These are phyloP conservation scores for Pangasius sanitwongsei DNA, from an alignment of 2,797 vertebrate genomes.

Conservation along the genomic window DNA sequence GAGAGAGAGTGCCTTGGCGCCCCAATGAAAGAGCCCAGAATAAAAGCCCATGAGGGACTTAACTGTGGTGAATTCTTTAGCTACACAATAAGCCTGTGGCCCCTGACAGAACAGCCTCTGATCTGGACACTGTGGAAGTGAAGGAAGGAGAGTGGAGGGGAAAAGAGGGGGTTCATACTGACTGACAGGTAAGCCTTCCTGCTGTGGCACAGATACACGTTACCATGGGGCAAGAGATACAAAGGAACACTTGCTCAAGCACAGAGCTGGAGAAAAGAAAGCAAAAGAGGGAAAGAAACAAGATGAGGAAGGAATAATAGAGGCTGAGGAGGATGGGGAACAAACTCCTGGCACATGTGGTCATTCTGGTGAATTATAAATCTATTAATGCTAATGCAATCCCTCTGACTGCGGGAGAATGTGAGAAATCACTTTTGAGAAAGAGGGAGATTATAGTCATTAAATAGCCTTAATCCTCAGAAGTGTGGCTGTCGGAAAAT, in stretches of 20 bases:
- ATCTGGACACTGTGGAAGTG: constrained; percentile 57
- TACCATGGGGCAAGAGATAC: constrained; percentile 52
- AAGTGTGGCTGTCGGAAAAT: constrained; percentile 89
- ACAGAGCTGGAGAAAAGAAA: constrained; percentile 45
- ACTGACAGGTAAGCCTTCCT: constrained; percentile 60
- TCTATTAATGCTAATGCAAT: constrained; percentile 74
- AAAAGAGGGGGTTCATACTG: constrained; percentile 26
- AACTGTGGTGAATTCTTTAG: constrained; percentile 60
- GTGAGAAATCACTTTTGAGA: constrained; percentile 84
- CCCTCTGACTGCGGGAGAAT: constrained; percentile 77
- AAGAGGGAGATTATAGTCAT: constrained; percentile 89
- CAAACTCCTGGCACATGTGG: constrained; percentile 64
- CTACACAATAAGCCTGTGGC: constrained; percentile 62
- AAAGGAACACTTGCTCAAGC: constrained; percentile 57
- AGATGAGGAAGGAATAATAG: constrained; percentile 47
- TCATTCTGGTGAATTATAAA: constrained; percentile 64
- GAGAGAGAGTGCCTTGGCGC: constrained; percentile 45
- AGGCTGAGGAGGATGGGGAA: constrained; percentile 36
- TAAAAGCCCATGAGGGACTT: constrained; percentile 57
- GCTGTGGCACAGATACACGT: constrained; percentile 48
- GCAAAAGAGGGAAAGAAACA: constrained; percentile 36
- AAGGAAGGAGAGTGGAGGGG: constrained; percentile 43
- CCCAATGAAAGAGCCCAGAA: constrained; percentile 47
- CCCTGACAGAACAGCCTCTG: constrained; percentile 61
- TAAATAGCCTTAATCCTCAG: constrained; percentile 93